phyloP scores from a whole-genome alignment of 2,888 invertebrate genomes.

The Conchocele bisecta region DNA sequence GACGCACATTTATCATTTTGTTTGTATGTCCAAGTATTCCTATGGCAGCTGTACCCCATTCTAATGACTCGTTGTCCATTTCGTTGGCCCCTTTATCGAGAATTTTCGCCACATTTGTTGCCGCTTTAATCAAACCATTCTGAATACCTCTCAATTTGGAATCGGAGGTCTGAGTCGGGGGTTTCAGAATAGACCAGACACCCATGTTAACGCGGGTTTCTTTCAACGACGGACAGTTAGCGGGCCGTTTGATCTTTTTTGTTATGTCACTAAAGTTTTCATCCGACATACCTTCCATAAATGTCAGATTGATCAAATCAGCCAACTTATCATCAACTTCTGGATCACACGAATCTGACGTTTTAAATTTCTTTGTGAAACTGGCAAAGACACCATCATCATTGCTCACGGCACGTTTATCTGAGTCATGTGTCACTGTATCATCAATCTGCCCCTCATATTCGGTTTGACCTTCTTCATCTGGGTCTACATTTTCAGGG shows the following conservation, averaged over 20 bases:
- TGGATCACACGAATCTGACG: slow-evolving; percentile 8
- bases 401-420: too few species aligned
- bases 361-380: slow-evolving; percentile 22
- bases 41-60: slow-evolving; percentile 12
- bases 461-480: too few species aligned
- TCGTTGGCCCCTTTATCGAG: slow-evolving; percentile 6
- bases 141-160: slow-evolving; percentile 29
- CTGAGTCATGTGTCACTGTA: too few species aligned
- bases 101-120: slow-evolving; percentile 19
- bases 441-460: too few species aligned
- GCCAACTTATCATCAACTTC: slow-evolving; percentile 10
- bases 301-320: slow-evolving; percentile 17
- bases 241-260: slow-evolving; percentile 17
- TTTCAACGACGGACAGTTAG: slow-evolving; percentile 18
- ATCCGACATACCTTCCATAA: slow-evolving; percentile 25
- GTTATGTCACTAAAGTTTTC: slow-evolving; percentile 8
- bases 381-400: slow-evolving; percentile 13
- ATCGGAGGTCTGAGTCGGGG: slow-evolving; percentile 27
- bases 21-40: slow-evolving; percentile 29
- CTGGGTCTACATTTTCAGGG: background rate
- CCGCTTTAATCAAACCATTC: slow-evolving; percentile 39
- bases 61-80: background rate
- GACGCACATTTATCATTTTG: slow-evolving; percentile 23
- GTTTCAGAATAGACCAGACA: slow-evolving; percentile 18
- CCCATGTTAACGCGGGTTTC: slow-evolving; percentile 24